phyloP scores from a whole-genome alignment of 1,140 invertebrate species.

The Brachionus angularis region DNA sequence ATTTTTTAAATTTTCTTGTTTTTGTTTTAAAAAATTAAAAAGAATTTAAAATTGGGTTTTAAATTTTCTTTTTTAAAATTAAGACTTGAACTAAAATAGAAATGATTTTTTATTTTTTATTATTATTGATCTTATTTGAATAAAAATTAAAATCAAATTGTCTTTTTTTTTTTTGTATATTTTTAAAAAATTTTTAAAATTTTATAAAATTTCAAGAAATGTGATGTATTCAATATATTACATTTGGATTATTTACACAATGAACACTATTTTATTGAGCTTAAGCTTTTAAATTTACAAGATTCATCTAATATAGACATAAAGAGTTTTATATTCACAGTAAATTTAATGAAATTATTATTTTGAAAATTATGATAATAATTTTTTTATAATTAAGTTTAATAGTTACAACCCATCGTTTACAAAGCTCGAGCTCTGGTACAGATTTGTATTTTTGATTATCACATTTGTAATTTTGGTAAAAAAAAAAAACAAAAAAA shows the following conservation, averaged over 20 bases:
- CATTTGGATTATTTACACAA: constrained; percentile 85
- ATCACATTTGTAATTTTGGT: constrained; percentile 80
- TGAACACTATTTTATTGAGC: constrained; percentile 76
- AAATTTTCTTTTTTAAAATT: too few relatives aligned
- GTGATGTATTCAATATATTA: constrained; percentile 79
- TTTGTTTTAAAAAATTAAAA: too few relatives aligned
- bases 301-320: constrained; percentile 59
- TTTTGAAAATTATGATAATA: constrained; percentile 56
- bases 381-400: constrained; percentile 68
- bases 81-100: too few relatives aligned
- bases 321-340: constrained; percentile 78
- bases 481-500: constrained; percentile 52
- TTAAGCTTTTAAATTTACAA: constrained; percentile 56
- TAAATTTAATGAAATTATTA: constrained; percentile 61
- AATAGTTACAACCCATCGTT: constrained; percentile 90
- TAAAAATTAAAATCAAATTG: too few relatives aligned
- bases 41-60: too few relatives aligned
- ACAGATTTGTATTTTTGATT: constrained; percentile 83
- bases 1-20: too few relatives aligned
- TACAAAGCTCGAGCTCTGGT: constrained; percentile 93
- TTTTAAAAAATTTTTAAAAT: neutral
- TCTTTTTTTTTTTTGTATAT: neutral
- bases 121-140: too few relatives aligned
- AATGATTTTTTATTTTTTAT: too few relatives aligned
- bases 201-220: constrained; percentile 64